phyloP scores from a whole-genome alignment of 2,797 vertebrate genomes.

The Momotus momota region DNA sequence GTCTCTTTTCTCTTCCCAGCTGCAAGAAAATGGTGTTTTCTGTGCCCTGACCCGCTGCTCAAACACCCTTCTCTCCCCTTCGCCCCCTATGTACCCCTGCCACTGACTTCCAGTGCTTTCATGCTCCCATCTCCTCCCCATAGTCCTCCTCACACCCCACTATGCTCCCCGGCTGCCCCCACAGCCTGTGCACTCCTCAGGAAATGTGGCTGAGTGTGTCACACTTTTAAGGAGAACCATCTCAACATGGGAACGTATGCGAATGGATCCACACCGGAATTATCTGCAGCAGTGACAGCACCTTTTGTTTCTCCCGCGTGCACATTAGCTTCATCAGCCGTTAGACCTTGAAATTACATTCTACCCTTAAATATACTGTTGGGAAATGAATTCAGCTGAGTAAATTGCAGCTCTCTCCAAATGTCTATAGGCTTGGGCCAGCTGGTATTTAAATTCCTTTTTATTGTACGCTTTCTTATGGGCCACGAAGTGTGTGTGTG shows the following conservation, averaged over 20 bases:
- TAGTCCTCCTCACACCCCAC: accelerated
- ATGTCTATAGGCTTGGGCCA: neutral
- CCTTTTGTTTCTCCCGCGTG: constrained; percentile 21
- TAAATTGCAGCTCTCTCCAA: constrained; percentile 35
- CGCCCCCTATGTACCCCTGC: accelerated
- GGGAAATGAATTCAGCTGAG: constrained; percentile 60
- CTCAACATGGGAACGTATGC: neutral
- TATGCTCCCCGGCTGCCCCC: neutral
- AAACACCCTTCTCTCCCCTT: neutral
- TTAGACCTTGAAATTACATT: constrained; percentile 69
- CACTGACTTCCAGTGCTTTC: neutral
- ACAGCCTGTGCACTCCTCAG: neutral
- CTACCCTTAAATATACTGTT: constrained; percentile 43
- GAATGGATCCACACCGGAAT: neutral
- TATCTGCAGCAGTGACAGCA: neutral
- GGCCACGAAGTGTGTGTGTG: neutral
- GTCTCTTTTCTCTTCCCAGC: neutral
- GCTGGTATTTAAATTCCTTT: constrained; percentile 45
- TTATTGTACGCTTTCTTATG: neutral
- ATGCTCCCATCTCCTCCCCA: accelerated
- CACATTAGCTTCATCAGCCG: neutral
- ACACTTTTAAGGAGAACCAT: neutral
- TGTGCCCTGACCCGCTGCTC: neutral
- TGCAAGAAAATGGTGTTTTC: neutral
- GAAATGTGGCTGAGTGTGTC: accelerated